Percentiles rank a stretch among this genome's conserved stretches.
phyloP scores from a whole-genome alignment of 2,888 invertebrate species.

The Acronicta leporina region DNA sequence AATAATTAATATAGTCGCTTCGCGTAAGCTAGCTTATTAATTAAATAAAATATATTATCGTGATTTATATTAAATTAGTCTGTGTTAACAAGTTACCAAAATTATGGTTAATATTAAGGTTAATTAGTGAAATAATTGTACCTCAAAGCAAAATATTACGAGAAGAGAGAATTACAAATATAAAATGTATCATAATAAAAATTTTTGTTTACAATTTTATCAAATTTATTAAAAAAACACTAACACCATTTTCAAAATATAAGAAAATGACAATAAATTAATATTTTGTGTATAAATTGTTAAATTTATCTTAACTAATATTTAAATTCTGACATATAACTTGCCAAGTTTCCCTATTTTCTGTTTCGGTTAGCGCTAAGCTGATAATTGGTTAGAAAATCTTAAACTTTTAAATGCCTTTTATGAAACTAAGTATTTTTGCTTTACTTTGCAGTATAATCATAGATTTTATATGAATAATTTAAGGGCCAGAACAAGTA shows the following conservation, averaged over 20 bases:
- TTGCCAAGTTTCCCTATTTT: slow-evolving; percentile 21
- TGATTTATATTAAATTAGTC: background rate
- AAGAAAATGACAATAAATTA: slow-evolving; percentile 68
- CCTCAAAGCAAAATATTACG: slow-evolving; percentile 1
- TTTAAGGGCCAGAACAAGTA: slow-evolving; percentile 23
- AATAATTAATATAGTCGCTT: slow-evolving; percentile 20
- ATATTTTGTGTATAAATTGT: slow-evolving; percentile 53
- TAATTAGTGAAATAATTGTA: background rate
- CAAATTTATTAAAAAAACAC: slow-evolving; percentile 8
- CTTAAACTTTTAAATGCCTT: slow-evolving; percentile 24
- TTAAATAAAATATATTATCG: background rate
- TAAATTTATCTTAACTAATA: slow-evolving; percentile 43
- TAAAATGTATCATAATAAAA: background rate
- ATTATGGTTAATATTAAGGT: background rate
- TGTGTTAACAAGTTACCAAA: background rate
- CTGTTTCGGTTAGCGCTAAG: slow-evolving; percentile 13
- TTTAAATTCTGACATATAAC: slow-evolving; percentile 10
- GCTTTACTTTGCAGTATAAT: background rate
- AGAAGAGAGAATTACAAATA: slow-evolving; percentile 14
- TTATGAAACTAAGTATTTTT: too few relatives aligned
- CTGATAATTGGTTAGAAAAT: background rate
- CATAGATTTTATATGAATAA: background rate
- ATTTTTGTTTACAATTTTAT: background rate
- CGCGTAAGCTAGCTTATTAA: slow-evolving; percentile 20
- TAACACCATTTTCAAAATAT: slow-evolving; percentile 51